Evolutionary conservation across 1,140 invertebrate species (phyloP), one percentile per base, ranked within the genome.

Genomic region (Protaetia brevitarsis): DNA sequence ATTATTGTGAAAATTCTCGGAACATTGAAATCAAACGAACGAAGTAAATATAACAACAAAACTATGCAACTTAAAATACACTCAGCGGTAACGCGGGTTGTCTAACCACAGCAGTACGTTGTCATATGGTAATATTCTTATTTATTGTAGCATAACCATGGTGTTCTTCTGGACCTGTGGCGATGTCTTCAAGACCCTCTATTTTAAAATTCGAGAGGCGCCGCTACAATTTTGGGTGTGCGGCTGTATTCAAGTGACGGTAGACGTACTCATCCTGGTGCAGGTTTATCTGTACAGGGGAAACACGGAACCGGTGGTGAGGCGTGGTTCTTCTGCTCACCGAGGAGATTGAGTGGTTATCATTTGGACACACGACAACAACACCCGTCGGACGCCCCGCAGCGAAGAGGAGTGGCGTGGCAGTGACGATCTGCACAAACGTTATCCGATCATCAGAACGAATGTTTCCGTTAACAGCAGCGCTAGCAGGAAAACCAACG

Each of bases 201-300:
- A 99, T 79, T 99, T 99, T 81, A 84, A 98, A 65, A 77, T 95
- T 62, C 85, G 94, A 71, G 84, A 91, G 68, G 92, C 95, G 8
- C 97, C 97, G 0, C 81, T 91, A 28, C 97, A 99, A 79, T 99
- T 99, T 82, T 93, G 90, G 87, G 84, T 99, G 36, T 99, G 97
- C 82, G 96, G 96, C 64, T 85, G 87, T 69, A 83, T 99, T 62
- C 97, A 99, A 85, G 92, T 97, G 28, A 78, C 76, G 63, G 76
- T 83, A 63, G 82, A 83, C 69, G 67, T 83, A 36, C 77, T 82
- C 16, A 84, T 83, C 63, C 70, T 84, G 37, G 63, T 83, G 61
- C 82, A 88, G 82, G 87, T 88, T 41, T 87, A 84, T 81, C 74
- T 86, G 67, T 88, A 87, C 79, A 82, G 84, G 1, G 83, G 85